Evolutionary conservation across 2,888 invertebrate species (phyloP), one percentile per base, ranked within the genome.

Genomic region (Himalopsyche tibetana): DNA sequence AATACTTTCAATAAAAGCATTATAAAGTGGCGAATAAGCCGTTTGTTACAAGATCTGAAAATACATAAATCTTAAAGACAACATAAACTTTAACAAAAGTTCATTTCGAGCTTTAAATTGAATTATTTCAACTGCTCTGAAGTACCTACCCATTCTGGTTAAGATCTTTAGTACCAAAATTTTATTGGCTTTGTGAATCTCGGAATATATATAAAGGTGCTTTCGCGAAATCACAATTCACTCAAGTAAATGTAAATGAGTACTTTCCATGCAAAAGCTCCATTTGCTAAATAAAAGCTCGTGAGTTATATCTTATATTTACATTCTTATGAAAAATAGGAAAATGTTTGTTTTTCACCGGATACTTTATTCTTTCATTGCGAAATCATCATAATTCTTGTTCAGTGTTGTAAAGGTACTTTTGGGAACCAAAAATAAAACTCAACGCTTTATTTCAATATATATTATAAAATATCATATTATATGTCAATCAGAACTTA

Each of bases 181-280:
- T 63, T 63, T 28, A 63, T 63, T 28, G 63, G 28, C 63, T 63
- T 63, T 63, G 63, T 63, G 63, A 63, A 63, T 63, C 63, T 63
- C 19, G 28, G 19, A 63, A 63, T n/a, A 63, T 63, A 63, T 63
- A 63, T 19, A 63, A 63, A 63, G 63, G 63, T 63, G 28, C 63
- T 63, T 63, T 63, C 63, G 19, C 28, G 63, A 63, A 63, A 19
- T 63, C 63, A 63, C 63, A 63, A 63, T 63, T 63, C 63, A 63
- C 63, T 63, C 63, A 63, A 63, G 63, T 63, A n/a, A 63, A 63
- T 63, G 63, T 63, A 63, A 63, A 63, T 63, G 63, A 63, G 63
- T 63, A 63, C 63, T 63, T 63, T 63, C 63, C 63, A 63, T 63
- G 63, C 63, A 63, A 63, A 63, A 63, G 63, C 63, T 63, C 63